phyloP scores from a whole-genome alignment of 2,888 invertebrate species.

The Synanthedon vespiformis region DNA sequence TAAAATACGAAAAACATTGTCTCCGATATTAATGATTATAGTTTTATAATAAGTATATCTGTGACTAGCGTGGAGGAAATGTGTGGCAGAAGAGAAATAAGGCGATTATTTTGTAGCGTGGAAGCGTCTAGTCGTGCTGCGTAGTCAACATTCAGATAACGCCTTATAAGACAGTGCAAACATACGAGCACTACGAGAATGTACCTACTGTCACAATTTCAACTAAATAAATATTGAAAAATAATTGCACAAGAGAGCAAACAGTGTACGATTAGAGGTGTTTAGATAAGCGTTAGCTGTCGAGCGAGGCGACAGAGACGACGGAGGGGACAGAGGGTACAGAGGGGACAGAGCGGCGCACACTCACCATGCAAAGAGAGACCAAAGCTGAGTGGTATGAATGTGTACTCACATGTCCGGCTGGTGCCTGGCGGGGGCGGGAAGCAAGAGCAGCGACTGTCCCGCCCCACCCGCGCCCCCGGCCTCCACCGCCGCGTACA shows the following conservation, averaged over 20 bases:
- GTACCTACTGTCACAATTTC: neutral
- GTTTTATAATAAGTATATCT: too few relatives aligned
- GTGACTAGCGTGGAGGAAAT: too few relatives aligned
- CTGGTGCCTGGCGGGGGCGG: constrained; percentile 34
- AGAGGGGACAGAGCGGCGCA: neutral
- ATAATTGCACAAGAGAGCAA: neutral
- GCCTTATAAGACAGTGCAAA: neutral
- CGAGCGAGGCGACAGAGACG: neutral
- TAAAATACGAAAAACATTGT: too few relatives aligned
- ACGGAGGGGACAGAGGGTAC: neutral
- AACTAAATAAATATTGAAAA: neutral
- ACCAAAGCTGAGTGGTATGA: neutral
- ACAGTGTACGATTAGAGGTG: neutral
- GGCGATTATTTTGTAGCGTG: too few relatives aligned
- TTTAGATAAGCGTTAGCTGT: neutral
- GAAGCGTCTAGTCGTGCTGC: neutral
- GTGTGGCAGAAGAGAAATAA: too few relatives aligned
- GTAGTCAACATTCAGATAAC: neutral
- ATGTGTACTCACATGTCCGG: constrained; percentile 41
- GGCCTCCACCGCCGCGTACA: constrained; percentile 57
- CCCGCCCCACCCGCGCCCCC: constrained; percentile 16
- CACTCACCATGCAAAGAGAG: neutral
- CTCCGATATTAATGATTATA: too few relatives aligned
- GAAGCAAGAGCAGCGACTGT: constrained; percentile 27
- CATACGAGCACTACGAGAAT: neutral